phyloP scores from a whole-genome alignment of 1,140 invertebrate species.

The Tetramorium alpestre region DNA sequence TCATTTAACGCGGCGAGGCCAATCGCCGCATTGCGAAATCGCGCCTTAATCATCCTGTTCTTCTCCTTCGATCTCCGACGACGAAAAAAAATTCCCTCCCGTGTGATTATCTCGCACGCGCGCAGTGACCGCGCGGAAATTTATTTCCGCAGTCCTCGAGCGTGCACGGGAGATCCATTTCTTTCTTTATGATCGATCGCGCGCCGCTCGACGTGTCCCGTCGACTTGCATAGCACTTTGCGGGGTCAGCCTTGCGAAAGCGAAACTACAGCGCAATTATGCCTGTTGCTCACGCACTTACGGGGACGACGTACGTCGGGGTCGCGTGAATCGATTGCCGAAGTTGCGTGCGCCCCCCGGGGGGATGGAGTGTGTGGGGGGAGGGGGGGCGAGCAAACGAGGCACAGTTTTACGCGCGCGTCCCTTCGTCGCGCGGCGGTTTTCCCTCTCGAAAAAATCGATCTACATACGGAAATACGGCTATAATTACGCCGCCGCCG shows the following conservation, averaged over 20 bases:
- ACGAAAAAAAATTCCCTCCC: neutral
- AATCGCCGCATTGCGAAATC: slow-evolving; percentile 3
- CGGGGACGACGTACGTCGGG: neutral
- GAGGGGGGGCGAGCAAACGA: neutral
- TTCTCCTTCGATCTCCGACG: neutral
- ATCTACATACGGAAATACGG: slow-evolving; percentile 46
- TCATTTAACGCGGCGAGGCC: neutral
- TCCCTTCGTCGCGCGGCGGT: neutral
- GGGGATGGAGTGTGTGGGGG: no score
- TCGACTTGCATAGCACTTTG: neutral
- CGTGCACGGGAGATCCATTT: slow-evolving; percentile 12
- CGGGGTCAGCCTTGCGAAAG: slow-evolving; percentile 1
- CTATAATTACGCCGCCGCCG: slow-evolving; percentile 9
- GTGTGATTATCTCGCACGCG: neutral
- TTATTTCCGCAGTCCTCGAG: neutral
- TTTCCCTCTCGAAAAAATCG: slow-evolving; percentile 39
- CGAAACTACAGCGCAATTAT: slow-evolving; percentile 36
- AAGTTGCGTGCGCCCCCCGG: slow-evolving; percentile 32
- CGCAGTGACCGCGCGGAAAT: slow-evolving; percentile 1
- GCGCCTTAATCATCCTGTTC: neutral
- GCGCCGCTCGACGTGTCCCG: neutral
- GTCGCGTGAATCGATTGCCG: slow-evolving; percentile 22
- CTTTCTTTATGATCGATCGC: slow-evolving; percentile 33
- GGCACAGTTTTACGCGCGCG: neutral
- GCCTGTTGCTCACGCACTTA: slow-evolving; percentile 27